Conservation (phyloP, 2,888 invertebrate species). For the Pyrochroa serraticornis region DNA sequence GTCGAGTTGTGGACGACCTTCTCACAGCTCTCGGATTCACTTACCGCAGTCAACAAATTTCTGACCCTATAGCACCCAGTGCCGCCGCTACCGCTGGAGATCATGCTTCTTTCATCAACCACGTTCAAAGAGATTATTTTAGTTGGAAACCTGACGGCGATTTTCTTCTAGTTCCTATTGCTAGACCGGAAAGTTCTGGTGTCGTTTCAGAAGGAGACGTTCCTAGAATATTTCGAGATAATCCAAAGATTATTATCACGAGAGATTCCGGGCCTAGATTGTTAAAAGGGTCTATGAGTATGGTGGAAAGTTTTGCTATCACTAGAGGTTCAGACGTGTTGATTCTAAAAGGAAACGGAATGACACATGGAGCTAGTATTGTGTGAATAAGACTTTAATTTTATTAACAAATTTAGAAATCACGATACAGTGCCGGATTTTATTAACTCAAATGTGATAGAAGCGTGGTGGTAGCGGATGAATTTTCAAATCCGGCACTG, state of each 20-base stretch:
- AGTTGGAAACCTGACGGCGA: conserved; percentile 50
- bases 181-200: conserved; percentile 53
- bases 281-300: conserved; percentile 49
- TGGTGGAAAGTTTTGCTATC: conserved; percentile 54
- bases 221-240: conserved; percentile 39
- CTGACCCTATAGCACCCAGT: conserved; percentile 52
- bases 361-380: conserved; percentile 52
- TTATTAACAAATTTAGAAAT: neutral
- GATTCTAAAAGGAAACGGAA: conserved; percentile 48
- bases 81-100: conserved; percentile 55
- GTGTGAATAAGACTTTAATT: conserved; percentile 39
- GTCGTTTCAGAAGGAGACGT: conserved; percentile 44
- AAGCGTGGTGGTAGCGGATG: neutral
- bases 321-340: conserved; percentile 51
- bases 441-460: neutral
- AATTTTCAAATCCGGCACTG: no score
- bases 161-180: conserved; percentile 54
- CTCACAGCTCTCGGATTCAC: conserved; percentile 57
- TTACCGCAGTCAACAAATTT: conserved; percentile 52
- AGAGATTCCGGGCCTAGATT: conserved; percentile 35
- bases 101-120: conserved; percentile 53
- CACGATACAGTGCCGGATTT: neutral
- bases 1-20: conserved; percentile 62
- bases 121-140: conserved; percentile 47
- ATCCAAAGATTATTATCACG: conserved; percentile 44